Evolutionary conservation across 1,140 invertebrate genomes (phyloP).

Genomic region (Sarcophaga bullata): DNA sequence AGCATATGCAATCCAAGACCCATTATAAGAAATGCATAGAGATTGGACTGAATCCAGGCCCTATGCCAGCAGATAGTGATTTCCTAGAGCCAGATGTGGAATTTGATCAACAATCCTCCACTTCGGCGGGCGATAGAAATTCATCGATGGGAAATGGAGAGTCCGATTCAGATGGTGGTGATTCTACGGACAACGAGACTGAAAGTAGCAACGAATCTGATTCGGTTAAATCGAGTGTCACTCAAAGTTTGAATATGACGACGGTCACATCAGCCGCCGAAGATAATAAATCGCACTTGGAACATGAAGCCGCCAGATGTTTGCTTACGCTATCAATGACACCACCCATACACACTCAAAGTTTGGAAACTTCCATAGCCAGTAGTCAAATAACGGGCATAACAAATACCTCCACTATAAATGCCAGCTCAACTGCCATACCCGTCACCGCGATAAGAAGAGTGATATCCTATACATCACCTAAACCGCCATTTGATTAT

Average conservation of each 20-base stretch:
- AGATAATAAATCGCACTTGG: constrained; percentile 71
- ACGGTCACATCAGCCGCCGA: constrained; percentile 65
- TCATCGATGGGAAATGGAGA: constrained; percentile 67
- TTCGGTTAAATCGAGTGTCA: constrained; percentile 19
- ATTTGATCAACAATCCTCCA: constrained; percentile 75
- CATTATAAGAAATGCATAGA: constrained; percentile 94
- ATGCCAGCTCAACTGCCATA: constrained; percentile 44
- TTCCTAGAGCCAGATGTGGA: constrained; percentile 71
- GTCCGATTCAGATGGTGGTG: constrained; percentile 69
- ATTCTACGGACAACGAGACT: constrained; percentile 76
- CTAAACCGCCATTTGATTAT: constrained; percentile 63
- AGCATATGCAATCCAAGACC: constrained; percentile 98
- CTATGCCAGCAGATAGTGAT: constrained; percentile 72
- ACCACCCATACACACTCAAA: constrained; percentile 54
- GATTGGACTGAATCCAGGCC: constrained; percentile 80
- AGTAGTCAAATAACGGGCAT: constrained; percentile 18
- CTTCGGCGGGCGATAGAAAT: constrained; percentile 67
- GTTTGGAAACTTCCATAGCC: constrained; percentile 39
- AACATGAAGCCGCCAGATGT: constrained; percentile 89
- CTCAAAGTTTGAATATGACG: neutral
- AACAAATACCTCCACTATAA: neutral
- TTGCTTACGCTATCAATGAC: constrained; percentile 79
- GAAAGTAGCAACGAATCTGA: constrained; percentile 71
- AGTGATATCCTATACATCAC: constrained; percentile 61
- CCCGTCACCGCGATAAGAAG: constrained; percentile 52